phyloP scores from a whole-genome alignment of 2,888 invertebrate genomes.

The Xestia sexstrigata region DNA sequence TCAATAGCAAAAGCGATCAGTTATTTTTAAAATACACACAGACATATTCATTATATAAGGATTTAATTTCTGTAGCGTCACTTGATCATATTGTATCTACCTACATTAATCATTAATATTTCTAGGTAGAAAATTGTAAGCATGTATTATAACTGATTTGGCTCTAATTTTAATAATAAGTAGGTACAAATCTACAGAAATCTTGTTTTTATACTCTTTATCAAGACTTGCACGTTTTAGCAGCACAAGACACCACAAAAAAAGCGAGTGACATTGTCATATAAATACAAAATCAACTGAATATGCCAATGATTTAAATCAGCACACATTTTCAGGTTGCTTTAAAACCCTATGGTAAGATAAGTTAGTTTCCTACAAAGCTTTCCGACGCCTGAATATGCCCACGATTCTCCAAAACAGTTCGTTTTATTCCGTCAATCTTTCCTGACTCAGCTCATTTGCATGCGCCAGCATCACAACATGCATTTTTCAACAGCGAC shows the following conservation, averaged over 20 bases:
- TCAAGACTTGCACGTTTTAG: not conserved
- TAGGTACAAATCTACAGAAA: not conserved
- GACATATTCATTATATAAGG: not conserved
- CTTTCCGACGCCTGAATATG: not conserved
- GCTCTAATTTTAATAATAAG: not conserved
- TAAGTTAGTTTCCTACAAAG: too few species aligned
- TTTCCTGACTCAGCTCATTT: slow-evolving; percentile 42
- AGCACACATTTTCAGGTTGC: too few species aligned
- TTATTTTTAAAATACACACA: not conserved
- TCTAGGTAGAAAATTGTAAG: not conserved
- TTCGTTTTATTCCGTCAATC: slow-evolving; percentile 29
- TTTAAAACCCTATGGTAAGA: too few species aligned
- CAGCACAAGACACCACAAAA: too few species aligned
- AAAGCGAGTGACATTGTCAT: not conserved
- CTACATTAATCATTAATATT: not conserved
- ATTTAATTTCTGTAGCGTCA: not conserved
- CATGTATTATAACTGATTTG: not conserved
- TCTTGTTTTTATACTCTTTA: not conserved
- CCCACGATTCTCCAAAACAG: slow-evolving; percentile 5
- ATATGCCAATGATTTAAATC: too few species aligned
- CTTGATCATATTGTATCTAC: not conserved
- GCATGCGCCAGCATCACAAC: slow-evolving; percentile 30
- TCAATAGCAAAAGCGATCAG: slow-evolving; percentile 1
- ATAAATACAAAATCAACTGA: too few species aligned
- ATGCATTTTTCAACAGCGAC: slow-evolving; percentile 61